phyloP scores from a whole-genome alignment of 2,888 invertebrate species.

The Aphodius sticticus region DNA sequence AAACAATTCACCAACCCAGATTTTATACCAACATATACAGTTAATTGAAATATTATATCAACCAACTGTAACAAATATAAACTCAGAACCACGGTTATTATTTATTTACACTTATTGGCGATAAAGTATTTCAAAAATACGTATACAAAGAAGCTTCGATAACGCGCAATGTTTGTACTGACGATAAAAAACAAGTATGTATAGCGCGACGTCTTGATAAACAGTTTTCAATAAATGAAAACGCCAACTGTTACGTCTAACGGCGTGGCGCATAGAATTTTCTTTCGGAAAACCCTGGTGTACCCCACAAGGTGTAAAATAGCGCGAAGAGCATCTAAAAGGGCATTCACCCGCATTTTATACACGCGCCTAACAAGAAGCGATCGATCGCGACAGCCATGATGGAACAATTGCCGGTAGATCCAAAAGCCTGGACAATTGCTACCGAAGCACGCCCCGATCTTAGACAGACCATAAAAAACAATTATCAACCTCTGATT shows the following conservation, averaged over 20 bases:
- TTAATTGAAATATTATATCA: not conserved
- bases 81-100: not conserved
- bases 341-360: constrained; percentile 50
- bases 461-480: not conserved
- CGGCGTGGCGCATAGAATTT: not conserved
- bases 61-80: not conserved
- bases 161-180: not conserved
- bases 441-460: constrained; percentile 5
- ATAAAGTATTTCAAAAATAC: not conserved
- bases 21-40: not conserved
- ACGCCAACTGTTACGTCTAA: not conserved
- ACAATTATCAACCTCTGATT: constrained; percentile 5
- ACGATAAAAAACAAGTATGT: not conserved
- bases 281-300: not conserved
- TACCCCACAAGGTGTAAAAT: not conserved
- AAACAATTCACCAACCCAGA: not conserved
- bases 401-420: constrained; percentile 41
- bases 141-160: not conserved
- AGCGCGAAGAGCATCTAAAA: constrained; percentile 43
- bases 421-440: constrained; percentile 23
- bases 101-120: not conserved
- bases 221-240: not conserved
- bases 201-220: not conserved
- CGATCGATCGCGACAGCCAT: constrained; percentile 50
- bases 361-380: constrained; percentile 44